Evolutionary conservation across 2,113 vertebrate species (phyloP).

Genomic region (Cyanoderma ruficeps): DNA sequence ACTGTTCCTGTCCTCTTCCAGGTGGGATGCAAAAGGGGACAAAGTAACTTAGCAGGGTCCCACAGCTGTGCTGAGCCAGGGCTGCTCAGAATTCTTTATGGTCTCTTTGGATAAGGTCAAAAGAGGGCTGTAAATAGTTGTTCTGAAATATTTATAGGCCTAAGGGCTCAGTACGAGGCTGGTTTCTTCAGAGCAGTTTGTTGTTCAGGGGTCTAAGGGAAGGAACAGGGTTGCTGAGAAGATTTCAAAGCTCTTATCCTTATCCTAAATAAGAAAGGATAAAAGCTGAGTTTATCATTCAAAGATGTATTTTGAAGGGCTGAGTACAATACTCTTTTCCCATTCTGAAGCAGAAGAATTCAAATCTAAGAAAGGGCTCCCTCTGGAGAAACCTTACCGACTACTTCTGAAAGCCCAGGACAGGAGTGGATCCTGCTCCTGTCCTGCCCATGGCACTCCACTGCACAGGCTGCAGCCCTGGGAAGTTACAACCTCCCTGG

Average conservation of each 20-base stretch:
- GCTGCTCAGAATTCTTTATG: neutral
- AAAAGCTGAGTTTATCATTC: neutral
- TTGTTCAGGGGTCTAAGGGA: neutral
- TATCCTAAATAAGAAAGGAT: neutral
- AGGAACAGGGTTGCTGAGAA: neutral
- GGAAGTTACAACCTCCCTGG: neutral
- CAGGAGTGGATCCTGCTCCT: neutral
- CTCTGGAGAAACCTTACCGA: neutral
- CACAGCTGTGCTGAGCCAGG: neutral
- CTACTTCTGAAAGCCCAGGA: neutral
- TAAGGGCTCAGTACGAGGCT: neutral
- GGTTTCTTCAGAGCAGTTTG: neutral
- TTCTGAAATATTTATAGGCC: neutral
- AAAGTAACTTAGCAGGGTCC: neutral
- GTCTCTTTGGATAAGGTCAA: neutral
- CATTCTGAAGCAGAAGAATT: neutral
- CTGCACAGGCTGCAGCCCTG: neutral
- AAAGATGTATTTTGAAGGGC: neutral
- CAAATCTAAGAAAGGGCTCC: constrained; percentile 17
- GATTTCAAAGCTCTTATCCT: neutral
- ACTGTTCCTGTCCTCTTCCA: neutral
- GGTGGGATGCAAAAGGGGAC: neutral
- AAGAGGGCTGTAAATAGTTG: neutral
- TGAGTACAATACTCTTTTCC: neutral
- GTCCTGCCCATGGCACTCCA: neutral